Base-by-base conservation (phyloP, 2,888 invertebrate genomes). In the Drosophila cognata region DNA sequence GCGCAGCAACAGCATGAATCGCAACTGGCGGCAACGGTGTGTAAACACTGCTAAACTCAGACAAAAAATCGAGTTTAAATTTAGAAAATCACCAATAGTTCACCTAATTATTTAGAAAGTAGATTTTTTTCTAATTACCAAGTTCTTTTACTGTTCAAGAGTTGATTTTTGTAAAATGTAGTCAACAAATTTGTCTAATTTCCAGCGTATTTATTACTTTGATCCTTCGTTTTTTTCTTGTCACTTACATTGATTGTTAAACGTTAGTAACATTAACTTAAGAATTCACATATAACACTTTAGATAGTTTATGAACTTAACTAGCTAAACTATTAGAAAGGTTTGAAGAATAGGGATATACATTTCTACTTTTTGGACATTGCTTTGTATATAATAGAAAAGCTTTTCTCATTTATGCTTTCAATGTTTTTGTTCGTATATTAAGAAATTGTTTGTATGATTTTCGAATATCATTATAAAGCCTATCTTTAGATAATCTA, bases 1-100 rank as follows among this genome's bases (percentile, higher is more conserved):
- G 90, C 94, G 96, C 64, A 96, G 96, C 61, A 96, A 96, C 56
- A 97, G 96, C 91, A 94, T 95, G 89, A 96, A 96, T 83, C 94
- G 96, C 82, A 97, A 97, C 93, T 97, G 97, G 97, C 94, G 97
- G 81, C 97, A 97, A 93, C 95, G 97, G 97, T 97, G 88, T 71
- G 74, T 69, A 13, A 16, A n/a, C 21, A 28, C 48, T 25, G 25
- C 25, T 48, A 2, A 38, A 10, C n/a, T 38, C 38, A 10, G n/a
- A 38, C 38, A 43, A 13, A 21, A 13, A 43, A 11, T 43, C 1
- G 3, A 43, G 1, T 11, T 43, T 6, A 0, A 43, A 21, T 21
- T 11, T 21, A 11, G n/a, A n/a, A 43, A 46, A 13, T 46, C 43
- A 13, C 13, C 43, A 21, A 21, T 38, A 38, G 8, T 8, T 38